Evolutionary conservation across 2,888 invertebrate genomes (phyloP).

Genomic region (Phalera bucephala): DNA sequence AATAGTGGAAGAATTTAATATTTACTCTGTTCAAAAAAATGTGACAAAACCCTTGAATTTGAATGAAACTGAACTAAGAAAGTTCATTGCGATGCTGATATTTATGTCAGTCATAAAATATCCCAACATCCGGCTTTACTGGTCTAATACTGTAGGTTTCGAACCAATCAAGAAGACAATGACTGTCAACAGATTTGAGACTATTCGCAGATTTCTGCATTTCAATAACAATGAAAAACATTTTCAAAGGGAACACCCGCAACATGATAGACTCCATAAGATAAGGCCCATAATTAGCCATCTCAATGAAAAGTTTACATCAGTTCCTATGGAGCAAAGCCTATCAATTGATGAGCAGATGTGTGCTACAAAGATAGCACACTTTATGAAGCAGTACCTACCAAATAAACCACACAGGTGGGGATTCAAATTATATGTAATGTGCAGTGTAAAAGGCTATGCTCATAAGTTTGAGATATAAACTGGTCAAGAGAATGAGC

Average conservation of each 20-base stretch:
- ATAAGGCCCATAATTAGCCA: slow-evolving; percentile 16
- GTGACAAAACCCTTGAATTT: slow-evolving; percentile 19
- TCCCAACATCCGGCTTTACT: slow-evolving; percentile 40
- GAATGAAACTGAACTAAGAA: slow-evolving; percentile 30
- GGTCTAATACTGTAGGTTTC: slow-evolving; percentile 39
- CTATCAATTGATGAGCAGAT: slow-evolving; percentile 29
- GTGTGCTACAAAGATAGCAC: slow-evolving; percentile 42
- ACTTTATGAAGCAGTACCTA: slow-evolving; percentile 15
- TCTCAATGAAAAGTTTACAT: slow-evolving; percentile 38
- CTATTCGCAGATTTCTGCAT: slow-evolving; percentile 23
- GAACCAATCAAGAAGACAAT: slow-evolving; percentile 36
- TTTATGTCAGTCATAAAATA: slow-evolving; percentile 35
- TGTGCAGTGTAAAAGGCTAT: too few species aligned
- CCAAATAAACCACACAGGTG: too few species aligned
- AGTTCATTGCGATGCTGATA: slow-evolving; percentile 35
- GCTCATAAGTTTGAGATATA: too few species aligned
- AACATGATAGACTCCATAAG: too few species aligned
- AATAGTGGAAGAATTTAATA: slow-evolving; percentile 30
- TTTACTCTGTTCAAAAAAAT: slow-evolving; percentile 33
- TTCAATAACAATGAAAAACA: too few species aligned
- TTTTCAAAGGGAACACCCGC: too few species aligned
- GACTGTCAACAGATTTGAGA: slow-evolving; percentile 37
- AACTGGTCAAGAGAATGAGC: too few species aligned
- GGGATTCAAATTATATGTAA: too few species aligned
- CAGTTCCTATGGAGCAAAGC: slow-evolving; percentile 35